Base-by-base conservation (phyloP, 2,888 invertebrate genomes). In the Leptopterna dolabrata region DNA sequence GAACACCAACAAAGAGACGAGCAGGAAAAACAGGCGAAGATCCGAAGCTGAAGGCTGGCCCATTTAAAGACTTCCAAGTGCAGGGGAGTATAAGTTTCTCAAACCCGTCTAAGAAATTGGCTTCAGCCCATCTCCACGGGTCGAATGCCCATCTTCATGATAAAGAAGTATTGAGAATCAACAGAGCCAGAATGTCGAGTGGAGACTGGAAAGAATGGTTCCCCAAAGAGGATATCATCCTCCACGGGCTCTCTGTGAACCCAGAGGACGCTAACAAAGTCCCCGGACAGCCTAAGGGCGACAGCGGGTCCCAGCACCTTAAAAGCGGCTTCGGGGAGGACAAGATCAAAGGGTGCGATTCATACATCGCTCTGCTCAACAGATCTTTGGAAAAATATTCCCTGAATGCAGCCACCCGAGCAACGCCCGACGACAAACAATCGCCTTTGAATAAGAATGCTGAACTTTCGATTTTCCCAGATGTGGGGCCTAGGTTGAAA, bases 11-110 rank as follows among this genome's bases (percentile, higher is more conserved):
- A 63, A 63, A 63, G 19, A 55, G 24, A 19, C n/a, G 55, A 55
- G 24, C 24, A 2, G 55, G 55, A 55, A 55, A 55, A 6, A 63
- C 24, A 0, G 63, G 24, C 6, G 63, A 63, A 63, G 63, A 63
- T 7, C 19, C 0, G 11, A 63, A 24, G 63, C 4, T 19, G 24
- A 63, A 63, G 13, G 16, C 73, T 19, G 73, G n/a, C 1, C 73
- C 73, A 19, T 73, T 73, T 19, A 73, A 73, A 36, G 73, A 73
- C 19, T 73, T 73, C 16, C 73, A 73, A 30, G 36, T 73, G n/a
- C 73, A 73, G 36, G 73, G 73, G n/a, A 73, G 73, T 73, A 73
- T 73, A 14, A 30, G 30, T 16, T 73, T 73, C 16, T 73, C 73
- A 7, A 73, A 73, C 19, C 73, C 73, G 7, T 19, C 1, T 19